Evolutionary conservation across 2,888 invertebrate species (phyloP), one percentile per base, ranked within the genome.

Genomic region (Athripsodes cinereus): DNA sequence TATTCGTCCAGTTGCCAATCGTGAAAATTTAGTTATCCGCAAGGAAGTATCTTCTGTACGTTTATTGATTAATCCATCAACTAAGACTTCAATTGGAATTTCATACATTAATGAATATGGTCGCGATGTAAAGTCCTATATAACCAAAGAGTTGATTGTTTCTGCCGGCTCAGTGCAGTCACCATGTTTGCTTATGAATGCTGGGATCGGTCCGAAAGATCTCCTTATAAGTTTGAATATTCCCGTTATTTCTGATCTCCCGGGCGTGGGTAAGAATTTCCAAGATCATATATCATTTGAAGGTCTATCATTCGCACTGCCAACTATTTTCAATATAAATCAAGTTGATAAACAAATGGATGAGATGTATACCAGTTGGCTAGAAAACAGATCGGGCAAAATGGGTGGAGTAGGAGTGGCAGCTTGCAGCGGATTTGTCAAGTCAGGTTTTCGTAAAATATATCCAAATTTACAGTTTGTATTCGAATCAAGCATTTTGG

Each of bases 11-110:
- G 68, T 75, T 1, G 69, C 68, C 61, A 72, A 77, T 40, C 71
- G 78, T 56, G 76, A 75, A 53, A 78, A 78, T 59, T 68, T 78
- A n/a, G n/a, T n/a, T n/a, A n/a, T n/a, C n/a, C n/a, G n/a, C n/a
- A n/a, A n/a, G n/a, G n/a, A n/a, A n/a, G n/a, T n/a, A n/a, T n/a
- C n/a, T n/a, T n/a, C n/a, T n/a, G n/a, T n/a, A n/a, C n/a, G n/a
- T n/a, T n/a, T n/a, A n/a, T n/a, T n/a, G n/a, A n/a, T n/a, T n/a
- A n/a, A n/a, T n/a, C n/a, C n/a, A n/a, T n/a, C n/a, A n/a, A n/a
- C n/a, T n/a, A n/a, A n/a, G n/a, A n/a, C n/a, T n/a, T n/a, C n/a
- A n/a, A n/a, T n/a, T n/a, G n/a, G n/a, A n/a, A n/a, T n/a, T n/a
- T n/a, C n/a, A n/a, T n/a, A n/a, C n/a, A n/a, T n/a, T n/a, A n/a